phyloP scores from a whole-genome alignment of 1,140 invertebrate genomes.

The Sogatella furcifera region DNA sequence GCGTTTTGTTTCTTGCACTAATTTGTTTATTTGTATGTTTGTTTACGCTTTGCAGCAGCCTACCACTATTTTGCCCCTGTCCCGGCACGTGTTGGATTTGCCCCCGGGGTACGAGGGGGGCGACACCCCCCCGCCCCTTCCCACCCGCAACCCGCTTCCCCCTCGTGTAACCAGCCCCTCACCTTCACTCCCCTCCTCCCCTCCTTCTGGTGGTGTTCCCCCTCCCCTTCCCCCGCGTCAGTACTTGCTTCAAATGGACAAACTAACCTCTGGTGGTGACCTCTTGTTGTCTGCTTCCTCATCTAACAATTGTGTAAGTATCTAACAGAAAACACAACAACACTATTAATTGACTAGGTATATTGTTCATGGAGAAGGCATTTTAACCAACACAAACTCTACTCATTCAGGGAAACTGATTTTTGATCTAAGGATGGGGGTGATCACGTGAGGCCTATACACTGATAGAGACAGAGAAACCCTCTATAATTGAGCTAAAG shows the following conservation, averaged over 20 bases:
- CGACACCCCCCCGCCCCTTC: constrained; percentile 44
- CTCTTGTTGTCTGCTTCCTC: constrained; percentile 28
- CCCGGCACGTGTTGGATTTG: neutral
- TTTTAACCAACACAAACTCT: too few relatives aligned
- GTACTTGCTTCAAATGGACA: constrained; percentile 16
- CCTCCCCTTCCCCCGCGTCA: constrained; percentile 25
- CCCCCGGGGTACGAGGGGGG: neutral
- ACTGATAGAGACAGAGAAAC: too few relatives aligned
- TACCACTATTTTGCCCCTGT: neutral
- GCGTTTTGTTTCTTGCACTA: constrained; percentile 6
- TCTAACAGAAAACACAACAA: constrained; percentile 10
- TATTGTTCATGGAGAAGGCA: neutral
- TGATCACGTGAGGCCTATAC: too few relatives aligned
- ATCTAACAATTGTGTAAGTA: constrained; percentile 37
- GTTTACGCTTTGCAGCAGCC: constrained; percentile 2
- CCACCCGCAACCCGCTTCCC: constrained; percentile 38
- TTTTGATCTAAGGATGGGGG: too few relatives aligned
- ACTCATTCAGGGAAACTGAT: too few relatives aligned
- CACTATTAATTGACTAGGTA: neutral
- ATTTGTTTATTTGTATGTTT: constrained; percentile 20
- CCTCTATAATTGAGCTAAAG: too few relatives aligned
- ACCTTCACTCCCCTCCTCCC: constrained; percentile 36
- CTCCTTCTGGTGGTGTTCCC: constrained; percentile 31
- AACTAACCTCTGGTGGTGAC: constrained; percentile 24
- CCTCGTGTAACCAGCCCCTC: constrained; percentile 35